Conservation (phyloP, 2,113 vertebrate species). For the Menura novaehollandiae region DNA sequence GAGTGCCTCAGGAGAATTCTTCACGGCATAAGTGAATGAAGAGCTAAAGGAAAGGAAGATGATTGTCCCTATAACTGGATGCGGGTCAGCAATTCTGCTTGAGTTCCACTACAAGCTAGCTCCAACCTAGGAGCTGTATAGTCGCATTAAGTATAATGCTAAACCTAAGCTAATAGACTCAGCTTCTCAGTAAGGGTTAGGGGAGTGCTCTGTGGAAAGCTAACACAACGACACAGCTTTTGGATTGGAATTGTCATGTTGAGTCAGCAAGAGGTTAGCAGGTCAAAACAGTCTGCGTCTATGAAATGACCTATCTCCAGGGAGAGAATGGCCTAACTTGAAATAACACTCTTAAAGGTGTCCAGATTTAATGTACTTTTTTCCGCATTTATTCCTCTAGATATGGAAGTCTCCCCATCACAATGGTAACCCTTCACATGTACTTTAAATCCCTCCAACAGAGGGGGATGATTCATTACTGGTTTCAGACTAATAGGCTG, state of each 20-base stretch:
- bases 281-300: background rate
- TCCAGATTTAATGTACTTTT: background rate
- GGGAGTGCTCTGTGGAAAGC: background rate
- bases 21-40: background rate
- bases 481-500: background rate
- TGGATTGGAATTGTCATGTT: background rate
- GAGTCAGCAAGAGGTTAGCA: background rate
- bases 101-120: background rate
- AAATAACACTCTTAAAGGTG: background rate
- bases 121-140: background rate
- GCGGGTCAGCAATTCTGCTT: background rate
- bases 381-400: background rate
- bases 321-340: background rate
- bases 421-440: background rate
- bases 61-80: background rate
- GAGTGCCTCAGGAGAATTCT: background rate
- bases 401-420: background rate
- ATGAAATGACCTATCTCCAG: background rate
- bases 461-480: background rate
- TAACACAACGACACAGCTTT: background rate
- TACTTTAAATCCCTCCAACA: background rate
- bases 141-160: background rate
- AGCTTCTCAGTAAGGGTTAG: background rate
- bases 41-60: background rate
- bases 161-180: background rate